Base-by-base conservation (phyloP, 2,113 vertebrate genomes). In the Rana temporaria region DNA sequence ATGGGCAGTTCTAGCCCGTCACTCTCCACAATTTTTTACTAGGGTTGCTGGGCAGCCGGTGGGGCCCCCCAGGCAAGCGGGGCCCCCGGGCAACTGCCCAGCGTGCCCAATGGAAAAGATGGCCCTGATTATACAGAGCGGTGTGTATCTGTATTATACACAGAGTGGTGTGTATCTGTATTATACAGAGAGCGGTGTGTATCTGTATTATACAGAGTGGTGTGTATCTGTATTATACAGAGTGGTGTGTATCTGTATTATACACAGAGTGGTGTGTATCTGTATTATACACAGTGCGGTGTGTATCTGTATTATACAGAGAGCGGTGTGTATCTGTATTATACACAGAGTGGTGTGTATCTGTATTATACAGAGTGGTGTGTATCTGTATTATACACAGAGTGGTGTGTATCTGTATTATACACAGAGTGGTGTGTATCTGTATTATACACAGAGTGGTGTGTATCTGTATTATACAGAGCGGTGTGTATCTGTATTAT, bases 271-370 rank as follows among this genome's bases (percentile, higher is more conserved):
- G 9, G 60, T 48, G 6, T 48, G 9, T n/a, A n/a, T 63, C 62
- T 65, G 62, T 11, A 65, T 48, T 48, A 32, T 76, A 60, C 12
- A 0, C 16, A 66, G 30, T 9, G 64, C 0, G 9, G n/a, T 12
- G 24, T 56, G 17, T 72, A 52, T 18, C 20, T 18, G 5, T 24
- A 52, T 70, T 20, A 52, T 24, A 15, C 9, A 42, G 7, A 22
- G 66, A 69, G 38, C 66, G 19, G n/a, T 53, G 69, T 55, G 42
- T 70, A 32, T 52, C 42, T 70, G 38, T 70, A 48, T 53, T 26
- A 52, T 72, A 30, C 17, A n/a, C 20, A 72, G 22, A 16, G 22
- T 7, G 38, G 38, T 52, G 38, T 67, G 26, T 34, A 19, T n/a
- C 65, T 19, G 0, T 30, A 38, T 38, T 15, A n/a, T 24, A 24